Evolutionary conservation across 2,888 invertebrate genomes (phyloP), one percentile per base, ranked within the genome.

Genomic region (Nymphalis urticae): DNA sequence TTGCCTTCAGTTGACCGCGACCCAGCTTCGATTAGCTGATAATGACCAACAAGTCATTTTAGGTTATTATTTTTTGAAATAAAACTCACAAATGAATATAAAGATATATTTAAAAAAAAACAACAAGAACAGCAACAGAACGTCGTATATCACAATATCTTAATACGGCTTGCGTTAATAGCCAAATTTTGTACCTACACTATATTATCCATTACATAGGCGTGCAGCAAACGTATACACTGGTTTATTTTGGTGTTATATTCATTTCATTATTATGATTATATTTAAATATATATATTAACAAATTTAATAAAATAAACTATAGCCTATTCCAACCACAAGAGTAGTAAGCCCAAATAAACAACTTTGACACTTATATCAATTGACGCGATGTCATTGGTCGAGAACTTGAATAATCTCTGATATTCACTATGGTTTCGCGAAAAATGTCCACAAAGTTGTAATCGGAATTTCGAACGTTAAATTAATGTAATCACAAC

Each of bases 101-200:
- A 72, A 72, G 66, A 72, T 72, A 72, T 72, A 72, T 72, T 72
- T 72, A 21, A 69, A 69, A 69, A 66, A 66, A 62, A 72, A 61
- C 61, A 69, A 65, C 60, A 68, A 58, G 27, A 51, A 59, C 66
- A 50, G 67, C 75, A 77, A 78, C 79, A 78, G 77, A 80, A 79
- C 10, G 19, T 42, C 36, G 42, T 58, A 58, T 84, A 84, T 85
- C 85, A 86, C 85, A 79, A 83, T 78, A 74, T 79, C 74, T 79
- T n/a, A 21, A 53, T 53, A 56, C 54, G 27, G 78, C 79, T 79
- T 77, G 59, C 60, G 74, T 64, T 58, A 32, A 32, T 32, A 51
- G 67, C 67, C 32, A 50, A 64, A 21, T 32, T 42, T 58, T 42
- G 13, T 42, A 42, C 36, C 36, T 58, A 58, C 50, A 32, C 54